Percentiles rank a stretch among this genome's conserved stretches.
Evolutionary conservation across 2,888 invertebrate species (phyloP).

Genomic region (Trachelus tabidus): DNA sequence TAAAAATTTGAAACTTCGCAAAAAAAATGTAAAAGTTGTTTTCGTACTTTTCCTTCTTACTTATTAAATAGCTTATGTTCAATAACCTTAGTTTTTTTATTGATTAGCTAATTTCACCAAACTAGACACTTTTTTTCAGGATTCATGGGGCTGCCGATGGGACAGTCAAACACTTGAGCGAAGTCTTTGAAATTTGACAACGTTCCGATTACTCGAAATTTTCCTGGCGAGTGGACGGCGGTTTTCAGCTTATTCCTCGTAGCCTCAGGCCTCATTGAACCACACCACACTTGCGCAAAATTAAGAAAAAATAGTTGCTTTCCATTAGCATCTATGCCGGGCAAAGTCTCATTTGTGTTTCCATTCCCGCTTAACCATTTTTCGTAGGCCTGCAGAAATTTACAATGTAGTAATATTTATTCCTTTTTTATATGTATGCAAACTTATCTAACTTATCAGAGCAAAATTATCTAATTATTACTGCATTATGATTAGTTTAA

Average conservation of each 20-base stretch:
- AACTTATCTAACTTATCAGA: too few relatives aligned
- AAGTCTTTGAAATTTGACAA: slow-evolving; percentile 83
- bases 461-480: not conserved
- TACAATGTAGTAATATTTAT: not conserved
- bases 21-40: too few relatives aligned
- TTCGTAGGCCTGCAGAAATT: slow-evolving; percentile 75
- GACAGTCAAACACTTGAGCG: slow-evolving; percentile 78
- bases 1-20: too few relatives aligned
- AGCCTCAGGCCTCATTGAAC: slow-evolving; percentile 84
- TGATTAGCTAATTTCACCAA: slow-evolving; percentile 64
- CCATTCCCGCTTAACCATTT: slow-evolving; percentile 78
- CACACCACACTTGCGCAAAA: slow-evolving; percentile 90
- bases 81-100: not conserved
- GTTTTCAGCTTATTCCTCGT: slow-evolving; percentile 83
- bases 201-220: slow-evolving; percentile 83
- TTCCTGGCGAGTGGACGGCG: slow-evolving; percentile 86
- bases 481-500: not conserved
- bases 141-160: slow-evolving; percentile 82
- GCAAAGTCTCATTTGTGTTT: slow-evolving; percentile 73
- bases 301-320: slow-evolving; percentile 91
- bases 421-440: slow-evolving; percentile 29
- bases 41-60: too few relatives aligned
- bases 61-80: not conserved
- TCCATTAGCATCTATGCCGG: slow-evolving; percentile 79
- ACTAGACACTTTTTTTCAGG: slow-evolving; percentile 81